Conservation (phyloP, 2,888 invertebrate genomes). For the Thymelicus lineola region DNA sequence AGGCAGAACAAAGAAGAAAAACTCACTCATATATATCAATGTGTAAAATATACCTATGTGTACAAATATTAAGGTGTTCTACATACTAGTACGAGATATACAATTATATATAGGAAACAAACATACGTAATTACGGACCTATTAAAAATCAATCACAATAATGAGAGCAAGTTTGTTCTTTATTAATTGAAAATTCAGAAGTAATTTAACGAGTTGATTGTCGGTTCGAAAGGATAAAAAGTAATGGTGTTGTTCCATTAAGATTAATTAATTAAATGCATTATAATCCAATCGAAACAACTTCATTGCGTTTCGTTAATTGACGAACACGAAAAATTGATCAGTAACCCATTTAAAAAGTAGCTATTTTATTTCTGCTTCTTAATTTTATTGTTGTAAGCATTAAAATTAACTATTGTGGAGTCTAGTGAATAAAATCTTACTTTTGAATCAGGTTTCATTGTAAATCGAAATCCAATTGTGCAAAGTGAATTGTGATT, state of each 20-base stretch:
- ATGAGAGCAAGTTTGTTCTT: neutral
- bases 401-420: conserved; percentile 24
- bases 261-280: conserved; percentile 20
- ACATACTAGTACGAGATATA: too few relatives aligned
- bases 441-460: conserved; percentile 41
- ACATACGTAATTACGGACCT: neutral
- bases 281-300: neutral
- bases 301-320: conserved; percentile 14
- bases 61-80: too few relatives aligned
- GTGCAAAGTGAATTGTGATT: conserved; percentile 38
- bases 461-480: conserved; percentile 43
- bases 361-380: conserved; percentile 13
- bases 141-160: neutral
- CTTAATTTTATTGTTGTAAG: conserved; percentile 10
- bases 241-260: conserved; percentile 11
- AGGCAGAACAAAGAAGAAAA: too few relatives aligned
- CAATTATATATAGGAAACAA: too few relatives aligned
- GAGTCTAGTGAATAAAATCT: conserved; percentile 37
- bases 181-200: neutral
- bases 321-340: conserved; percentile 13
- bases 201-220: neutral
- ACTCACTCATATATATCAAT: too few relatives aligned
- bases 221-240: neutral
- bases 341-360: neutral
- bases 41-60: too few relatives aligned